phyloP scores from a whole-genome alignment of 2,797 vertebrate species.

The Arrhamphus sclerolepis region DNA sequence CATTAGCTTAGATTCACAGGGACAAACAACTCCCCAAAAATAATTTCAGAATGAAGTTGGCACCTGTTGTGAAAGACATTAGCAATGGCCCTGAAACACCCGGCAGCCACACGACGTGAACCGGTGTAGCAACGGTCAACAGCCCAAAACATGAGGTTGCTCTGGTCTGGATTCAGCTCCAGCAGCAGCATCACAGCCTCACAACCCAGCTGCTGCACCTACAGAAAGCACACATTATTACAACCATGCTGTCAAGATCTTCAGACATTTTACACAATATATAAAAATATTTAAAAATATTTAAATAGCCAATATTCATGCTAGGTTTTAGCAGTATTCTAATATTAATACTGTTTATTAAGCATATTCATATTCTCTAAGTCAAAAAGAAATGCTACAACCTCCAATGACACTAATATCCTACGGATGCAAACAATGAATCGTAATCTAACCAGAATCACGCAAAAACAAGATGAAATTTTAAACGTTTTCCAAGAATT shows the following conservation, averaged over 20 bases:
- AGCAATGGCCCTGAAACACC: constrained; percentile 97
- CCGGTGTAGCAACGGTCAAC: constrained; percentile 98
- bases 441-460: too few species aligned
- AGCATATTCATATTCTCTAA: too few species aligned
- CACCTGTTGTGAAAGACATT: constrained; percentile 98
- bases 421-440: too few species aligned
- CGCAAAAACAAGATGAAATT: too few species aligned
- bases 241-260: background rate
- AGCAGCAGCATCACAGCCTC: constrained; percentile 96
- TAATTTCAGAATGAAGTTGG: background rate
- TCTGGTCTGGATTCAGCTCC: constrained; percentile 98
- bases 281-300: too few species aligned
- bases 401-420: too few species aligned
- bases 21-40: background rate
- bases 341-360: too few species aligned
- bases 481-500: too few species aligned
- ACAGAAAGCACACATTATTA: constrained; percentile 1
- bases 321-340: too few species aligned
- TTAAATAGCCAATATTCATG: too few species aligned
- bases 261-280: background rate
- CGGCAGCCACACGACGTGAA: constrained; percentile 91
- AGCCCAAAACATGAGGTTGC: constrained; percentile 98
- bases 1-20: background rate
- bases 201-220: constrained; percentile 98
- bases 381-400: background rate